A percentile compares a stretch with the other conserved stretches of the same genome.
These are phyloP conservation scores for Megaceryle alcyon DNA, from an alignment of 2,797 vertebrate genomes.

Conservation along the genomic window DNA sequence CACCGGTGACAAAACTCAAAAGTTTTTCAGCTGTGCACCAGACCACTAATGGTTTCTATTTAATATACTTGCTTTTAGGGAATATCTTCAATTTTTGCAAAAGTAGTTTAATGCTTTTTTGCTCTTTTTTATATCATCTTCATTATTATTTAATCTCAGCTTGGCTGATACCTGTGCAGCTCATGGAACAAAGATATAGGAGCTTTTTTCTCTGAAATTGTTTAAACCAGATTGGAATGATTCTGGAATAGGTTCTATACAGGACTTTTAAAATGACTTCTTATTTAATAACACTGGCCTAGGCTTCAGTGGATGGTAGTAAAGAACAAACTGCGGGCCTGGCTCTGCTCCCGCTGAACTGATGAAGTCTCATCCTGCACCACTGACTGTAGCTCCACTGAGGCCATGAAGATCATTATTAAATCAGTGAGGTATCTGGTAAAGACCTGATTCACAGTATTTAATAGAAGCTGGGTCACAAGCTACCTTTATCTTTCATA, in stretches of 20 bases:
- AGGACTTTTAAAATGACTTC: background rate
- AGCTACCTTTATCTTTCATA: background rate
- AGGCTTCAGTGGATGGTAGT: background rate
- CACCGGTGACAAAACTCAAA: background rate
- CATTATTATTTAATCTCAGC: background rate
- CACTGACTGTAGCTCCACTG: background rate
- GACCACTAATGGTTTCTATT: background rate
- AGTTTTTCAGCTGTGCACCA: background rate
- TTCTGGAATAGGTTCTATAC: background rate
- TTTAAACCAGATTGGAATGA: background rate
- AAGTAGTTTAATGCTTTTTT: background rate
- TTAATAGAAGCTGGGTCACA: background rate
- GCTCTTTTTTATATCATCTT: background rate
- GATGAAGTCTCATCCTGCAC: background rate
- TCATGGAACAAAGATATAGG: background rate
- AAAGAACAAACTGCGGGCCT: background rate
- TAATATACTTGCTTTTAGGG: background rate
- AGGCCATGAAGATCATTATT: background rate
- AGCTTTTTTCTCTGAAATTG: background rate
- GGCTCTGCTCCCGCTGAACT: background rate
- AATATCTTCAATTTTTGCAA: background rate
- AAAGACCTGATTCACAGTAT: background rate
- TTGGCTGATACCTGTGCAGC: background rate
- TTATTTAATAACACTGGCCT: slow-evolving; percentile 31
- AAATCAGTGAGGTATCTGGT: background rate